Conservation (phyloP, 2,888 invertebrate genomes). For the Eurytoma adleriae region DNA sequence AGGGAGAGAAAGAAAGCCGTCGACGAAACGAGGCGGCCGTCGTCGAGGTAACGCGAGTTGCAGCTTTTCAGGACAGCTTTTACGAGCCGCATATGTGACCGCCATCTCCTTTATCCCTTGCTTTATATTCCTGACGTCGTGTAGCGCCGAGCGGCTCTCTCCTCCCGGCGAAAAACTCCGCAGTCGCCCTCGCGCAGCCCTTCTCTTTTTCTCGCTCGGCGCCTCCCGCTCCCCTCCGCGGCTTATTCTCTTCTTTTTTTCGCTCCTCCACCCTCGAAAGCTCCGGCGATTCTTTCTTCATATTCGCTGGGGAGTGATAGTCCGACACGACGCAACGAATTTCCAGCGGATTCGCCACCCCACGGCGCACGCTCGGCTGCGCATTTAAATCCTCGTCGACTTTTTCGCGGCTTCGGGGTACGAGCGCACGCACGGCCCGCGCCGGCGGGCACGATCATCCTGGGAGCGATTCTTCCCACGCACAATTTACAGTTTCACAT, state of each 20-base stretch:
- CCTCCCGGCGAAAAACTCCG: conserved; percentile 23
- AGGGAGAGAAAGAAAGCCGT: conserved; percentile 25
- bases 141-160: conserved; percentile 59
- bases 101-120: conserved; percentile 67
- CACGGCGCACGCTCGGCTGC: conserved; percentile 67
- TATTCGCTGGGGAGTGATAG: conserved; percentile 74
- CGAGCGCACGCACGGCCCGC: conserved; percentile 29
- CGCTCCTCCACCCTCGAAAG: conserved; percentile 53
- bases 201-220: conserved; percentile 26
- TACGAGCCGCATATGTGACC: conserved; percentile 71
- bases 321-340: conserved; percentile 73
- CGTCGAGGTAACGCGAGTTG: conserved; percentile 61
- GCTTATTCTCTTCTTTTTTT: conserved; percentile 15
- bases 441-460: conserved; percentile 61
- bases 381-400: conserved; percentile 73
- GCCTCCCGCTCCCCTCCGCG: conserved; percentile 16
- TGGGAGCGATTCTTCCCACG: conserved; percentile 75
- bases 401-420: conserved; percentile 59
- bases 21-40: conserved; percentile 53
- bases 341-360: conserved; percentile 60
- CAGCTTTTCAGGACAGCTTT: conserved; percentile 68
- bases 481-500: conserved; percentile 76
- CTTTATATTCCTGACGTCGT: conserved; percentile 71
- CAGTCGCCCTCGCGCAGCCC: conserved; percentile 1
- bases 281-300: conserved; percentile 70